phyloP scores from a whole-genome alignment of 2,888 invertebrate species.

The Coelopa pilipes region DNA sequence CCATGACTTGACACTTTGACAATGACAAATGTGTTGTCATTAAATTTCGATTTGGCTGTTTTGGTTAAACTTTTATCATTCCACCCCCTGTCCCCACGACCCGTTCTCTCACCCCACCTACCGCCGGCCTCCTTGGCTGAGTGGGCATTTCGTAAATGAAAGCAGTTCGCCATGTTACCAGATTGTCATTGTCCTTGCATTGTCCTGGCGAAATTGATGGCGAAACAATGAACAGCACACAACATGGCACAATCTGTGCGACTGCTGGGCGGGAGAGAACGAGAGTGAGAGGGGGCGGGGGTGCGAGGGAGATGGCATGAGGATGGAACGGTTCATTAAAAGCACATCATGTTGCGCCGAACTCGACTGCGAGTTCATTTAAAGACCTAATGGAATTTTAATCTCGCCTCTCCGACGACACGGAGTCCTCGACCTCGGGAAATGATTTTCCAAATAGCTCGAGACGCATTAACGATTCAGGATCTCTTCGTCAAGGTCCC shows the following conservation, averaged over 20 bases:
- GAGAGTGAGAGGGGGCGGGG: neutral
- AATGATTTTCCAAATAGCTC: too few relatives aligned
- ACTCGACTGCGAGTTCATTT: neutral
- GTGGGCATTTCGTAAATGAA: constrained; percentile 9
- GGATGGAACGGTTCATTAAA: neutral
- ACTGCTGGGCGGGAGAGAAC: neutral
- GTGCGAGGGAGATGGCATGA: neutral
- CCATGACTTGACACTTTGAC: constrained; percentile 61
- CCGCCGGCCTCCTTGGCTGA: neutral
- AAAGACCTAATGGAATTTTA: too few relatives aligned
- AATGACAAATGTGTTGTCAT: constrained; percentile 59
- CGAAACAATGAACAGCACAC: constrained; percentile 39
- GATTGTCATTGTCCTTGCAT: constrained; percentile 28
- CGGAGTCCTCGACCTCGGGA: too few relatives aligned
- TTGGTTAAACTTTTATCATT: constrained; percentile 30
- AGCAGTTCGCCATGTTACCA: constrained; percentile 3
- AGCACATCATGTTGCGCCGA: neutral
- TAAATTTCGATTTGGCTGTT: constrained; percentile 44
- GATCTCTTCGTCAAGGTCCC: too few relatives aligned
- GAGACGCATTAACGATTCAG: too few relatives aligned
- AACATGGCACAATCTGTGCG: constrained; percentile 16
- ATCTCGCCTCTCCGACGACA: too few relatives aligned
- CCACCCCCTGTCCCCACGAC: neutral
- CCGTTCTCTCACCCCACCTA: neutral
- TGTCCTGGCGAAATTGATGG: constrained; percentile 39